Base-by-base conservation (phyloP, 2,888 invertebrate species). In the Drosophila sordidula region DNA sequence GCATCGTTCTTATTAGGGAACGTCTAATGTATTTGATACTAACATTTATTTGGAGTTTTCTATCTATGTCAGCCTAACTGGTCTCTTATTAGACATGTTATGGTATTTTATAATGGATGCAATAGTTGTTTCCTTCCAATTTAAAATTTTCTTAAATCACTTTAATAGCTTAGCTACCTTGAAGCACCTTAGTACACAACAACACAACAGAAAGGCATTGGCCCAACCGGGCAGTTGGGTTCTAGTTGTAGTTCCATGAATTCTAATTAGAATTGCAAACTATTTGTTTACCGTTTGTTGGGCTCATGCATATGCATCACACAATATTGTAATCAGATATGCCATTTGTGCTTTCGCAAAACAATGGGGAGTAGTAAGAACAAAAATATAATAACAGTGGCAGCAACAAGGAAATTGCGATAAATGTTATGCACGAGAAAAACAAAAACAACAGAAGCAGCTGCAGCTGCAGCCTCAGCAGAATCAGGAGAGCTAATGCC, bases 231-330 rank as follows among this genome's bases (percentile, higher is more conserved):
- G 16, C 39, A 39, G 6, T 46, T 16, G 5, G 16, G 45, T 59
- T 56, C 39, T 57, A 46, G 50, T 61, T 45, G 52, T 39, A 16
- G 42, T 39, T 38, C 16, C 14, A 44, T 36, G 34, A 18, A 39
- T 47, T 66, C 70, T 65, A 68, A 74, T 76, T 76, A 51, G 70
- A 76, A 76, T 76, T 76, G 56, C 61, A 61, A 76, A 72, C 65
- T 52, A 57, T 16, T 29, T 73, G 56, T 70, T 64, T 73, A 74
- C 76, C 63, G 66, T 80, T 68, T 47, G 56, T 36, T 61, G 44
- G 25, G 59, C 65, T 68, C 50, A 73, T 78, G 58, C 49, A 76
- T 75, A 75, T 78, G 72, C 65, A 77, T 71, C 52, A 41, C 41
- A 51, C n/a, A 63, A 51, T 56, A 59, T 70, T 12, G 11, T 11